Evolutionary conservation across 1,140 invertebrate species (phyloP), one percentile per base, ranked within the genome.

Genomic region (Trichonephila clavata): DNA sequence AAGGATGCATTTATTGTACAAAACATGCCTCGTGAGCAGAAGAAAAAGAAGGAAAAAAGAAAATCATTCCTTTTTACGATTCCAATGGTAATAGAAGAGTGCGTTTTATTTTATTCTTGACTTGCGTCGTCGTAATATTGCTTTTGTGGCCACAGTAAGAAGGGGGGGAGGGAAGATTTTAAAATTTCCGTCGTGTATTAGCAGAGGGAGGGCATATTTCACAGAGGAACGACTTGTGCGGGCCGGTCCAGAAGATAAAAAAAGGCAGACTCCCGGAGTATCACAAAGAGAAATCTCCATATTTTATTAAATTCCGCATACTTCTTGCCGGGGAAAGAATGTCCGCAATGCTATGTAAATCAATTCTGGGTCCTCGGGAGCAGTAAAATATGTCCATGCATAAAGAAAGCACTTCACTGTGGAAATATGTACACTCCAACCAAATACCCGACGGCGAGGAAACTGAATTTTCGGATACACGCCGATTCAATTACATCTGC

Each of bases 211-310:
- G n/a, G 24, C 24, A 77, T 77, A 27, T 77, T 77, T 77, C n/a
- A 24, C 14, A 24, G 32, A 24, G 71, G 71, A 20, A 77, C 14
- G 71, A 63, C 61, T 63, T 63, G 5, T 21, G 18, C 21, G 61
- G 61, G 61, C 61, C 61, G 61, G 61, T 21, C 61, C 14, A 63
- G 18, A 2, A 63, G 61, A 63, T 20, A 63, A 24, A 77, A 77
- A 50, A 50, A 50, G 50, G 10, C 7, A 13, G 0, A 50, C 7
- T 50, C 10, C 50, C 50, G 50, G 71, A 77, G 71, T 27, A 24
- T 16, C 20, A 77, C 24, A 77, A 27, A 77, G 71, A 77, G 71
- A 77, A 50, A 77, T 77, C 71, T 77, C 24, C 71, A 77, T 77
- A 77, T 77, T 77, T 77, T 77, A 77, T 77, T 77, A 77, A 77